Conservation (phyloP, 2,888 invertebrate genomes). For the Beris morrisii region DNA sequence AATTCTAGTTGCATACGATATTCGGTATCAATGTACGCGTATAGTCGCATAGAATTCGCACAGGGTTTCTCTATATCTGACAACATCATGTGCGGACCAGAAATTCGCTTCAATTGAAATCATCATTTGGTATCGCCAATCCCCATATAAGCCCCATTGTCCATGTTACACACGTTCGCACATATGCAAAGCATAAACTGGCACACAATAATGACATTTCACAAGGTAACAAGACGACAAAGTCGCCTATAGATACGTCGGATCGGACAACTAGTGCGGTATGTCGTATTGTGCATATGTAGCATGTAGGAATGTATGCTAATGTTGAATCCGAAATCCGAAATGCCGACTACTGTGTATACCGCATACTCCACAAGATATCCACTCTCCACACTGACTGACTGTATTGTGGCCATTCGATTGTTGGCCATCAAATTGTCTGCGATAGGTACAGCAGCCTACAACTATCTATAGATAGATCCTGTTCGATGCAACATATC, state of each 20-base stretch:
- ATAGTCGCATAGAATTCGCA: conserved; percentile 3
- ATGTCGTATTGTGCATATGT: not conserved
- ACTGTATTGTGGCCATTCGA: conserved; percentile 35
- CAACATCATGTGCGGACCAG: conserved; percentile 37
- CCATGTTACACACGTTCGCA: conserved; percentile 39
- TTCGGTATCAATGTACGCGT: too few species aligned
- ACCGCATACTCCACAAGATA: conserved; percentile 16
- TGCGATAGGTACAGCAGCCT: not conserved
- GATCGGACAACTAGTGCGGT: not conserved
- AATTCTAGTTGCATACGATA: too few species aligned
- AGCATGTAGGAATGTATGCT: conserved; percentile 1
- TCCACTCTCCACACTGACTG: conserved; percentile 26
- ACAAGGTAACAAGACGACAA: conserved; percentile 23
- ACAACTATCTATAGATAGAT: conserved; percentile 2
- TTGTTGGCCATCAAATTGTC: conserved; percentile 28
- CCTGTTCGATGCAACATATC: not conserved
- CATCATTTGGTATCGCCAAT: conserved; percentile 38
- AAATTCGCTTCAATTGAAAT: conserved; percentile 39
- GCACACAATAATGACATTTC: conserved; percentile 36
- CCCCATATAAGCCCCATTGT: conserved; percentile 36
- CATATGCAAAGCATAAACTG: conserved; percentile 37
- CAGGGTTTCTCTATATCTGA: conserved; percentile 27
- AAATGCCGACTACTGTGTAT: conserved; percentile 17
- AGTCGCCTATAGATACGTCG: not conserved
- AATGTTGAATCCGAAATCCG: conserved; percentile 9